Conservation (phyloP, 2,113 vertebrate genomes). For the Ascaphus truei region DNA sequence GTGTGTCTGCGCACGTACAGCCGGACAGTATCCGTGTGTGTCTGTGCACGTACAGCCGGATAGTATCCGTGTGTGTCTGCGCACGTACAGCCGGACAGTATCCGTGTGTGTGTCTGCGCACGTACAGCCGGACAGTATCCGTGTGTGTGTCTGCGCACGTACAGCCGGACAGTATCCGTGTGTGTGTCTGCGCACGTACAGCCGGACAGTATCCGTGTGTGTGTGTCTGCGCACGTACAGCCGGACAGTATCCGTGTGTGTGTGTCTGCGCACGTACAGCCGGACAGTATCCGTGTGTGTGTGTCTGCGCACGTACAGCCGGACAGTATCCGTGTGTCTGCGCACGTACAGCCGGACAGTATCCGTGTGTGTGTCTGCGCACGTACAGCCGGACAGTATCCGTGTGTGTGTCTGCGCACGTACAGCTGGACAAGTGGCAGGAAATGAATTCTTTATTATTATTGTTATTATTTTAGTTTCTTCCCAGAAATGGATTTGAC, state of each 20-base stretch:
- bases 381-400: neutral
- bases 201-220: neutral
- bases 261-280: neutral
- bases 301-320: too few relatives aligned
- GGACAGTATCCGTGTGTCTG: too few relatives aligned
- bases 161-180: too few relatives aligned
- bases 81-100: too few relatives aligned
- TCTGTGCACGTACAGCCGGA: too few relatives aligned
- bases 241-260: neutral
- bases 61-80: too few relatives aligned
- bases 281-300: slow-evolving; percentile 1
- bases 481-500: slow-evolving; percentile 38
- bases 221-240: neutral
- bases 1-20: too few relatives aligned
- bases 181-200: neutral
- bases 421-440: slow-evolving; percentile 24
- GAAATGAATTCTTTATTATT: slow-evolving; percentile 38
- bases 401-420: slow-evolving; percentile 20
- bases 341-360: slow-evolving; percentile 23
- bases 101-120: too few relatives aligned
- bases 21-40: too few relatives aligned
- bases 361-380: neutral
- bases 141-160: too few relatives aligned
- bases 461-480: slow-evolving; percentile 39
- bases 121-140: too few relatives aligned